Conservation (phyloP, 1,140 invertebrate genomes). For the Leptinotarsa texana region DNA sequence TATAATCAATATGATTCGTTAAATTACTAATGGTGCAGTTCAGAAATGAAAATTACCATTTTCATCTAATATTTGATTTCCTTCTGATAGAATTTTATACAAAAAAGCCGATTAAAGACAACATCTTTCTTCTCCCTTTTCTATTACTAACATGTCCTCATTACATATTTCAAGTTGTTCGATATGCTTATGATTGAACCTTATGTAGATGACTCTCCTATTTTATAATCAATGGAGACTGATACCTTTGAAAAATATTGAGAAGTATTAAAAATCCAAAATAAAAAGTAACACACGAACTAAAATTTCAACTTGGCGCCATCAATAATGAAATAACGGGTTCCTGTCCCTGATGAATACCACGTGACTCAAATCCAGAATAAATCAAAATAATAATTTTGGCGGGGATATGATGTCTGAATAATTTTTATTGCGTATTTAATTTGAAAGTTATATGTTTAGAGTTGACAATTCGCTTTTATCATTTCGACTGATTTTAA, state of each 20-base stretch:
- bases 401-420: background rate
- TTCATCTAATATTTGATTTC: no score
- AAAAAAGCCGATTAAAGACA: background rate
- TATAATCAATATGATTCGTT: conserved; percentile 19
- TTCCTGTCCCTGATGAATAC: conserved; percentile 46
- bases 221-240: conserved; percentile 23
- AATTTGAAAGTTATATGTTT: no score
- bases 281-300: background rate
- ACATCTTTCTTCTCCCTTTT: background rate
- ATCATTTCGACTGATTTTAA: no score
- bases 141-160: conserved; percentile 62
- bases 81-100: background rate
- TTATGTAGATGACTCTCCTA: conserved; percentile 50
- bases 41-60: background rate
- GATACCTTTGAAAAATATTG: background rate
- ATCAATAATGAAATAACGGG: conserved; percentile 61
- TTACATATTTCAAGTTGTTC: conserved; percentile 51
- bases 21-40: background rate
- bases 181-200: conserved; percentile 17
- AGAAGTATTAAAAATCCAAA: background rate
- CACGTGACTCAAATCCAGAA: conserved; percentile 58
- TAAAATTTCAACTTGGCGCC: conserved; percentile 62
- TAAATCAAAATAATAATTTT: conserved; percentile 3
- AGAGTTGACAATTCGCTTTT: no score
- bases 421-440: no score